Conservation (phyloP, 2,888 invertebrate species). For the Caenorhabditis panamensis region DNA sequence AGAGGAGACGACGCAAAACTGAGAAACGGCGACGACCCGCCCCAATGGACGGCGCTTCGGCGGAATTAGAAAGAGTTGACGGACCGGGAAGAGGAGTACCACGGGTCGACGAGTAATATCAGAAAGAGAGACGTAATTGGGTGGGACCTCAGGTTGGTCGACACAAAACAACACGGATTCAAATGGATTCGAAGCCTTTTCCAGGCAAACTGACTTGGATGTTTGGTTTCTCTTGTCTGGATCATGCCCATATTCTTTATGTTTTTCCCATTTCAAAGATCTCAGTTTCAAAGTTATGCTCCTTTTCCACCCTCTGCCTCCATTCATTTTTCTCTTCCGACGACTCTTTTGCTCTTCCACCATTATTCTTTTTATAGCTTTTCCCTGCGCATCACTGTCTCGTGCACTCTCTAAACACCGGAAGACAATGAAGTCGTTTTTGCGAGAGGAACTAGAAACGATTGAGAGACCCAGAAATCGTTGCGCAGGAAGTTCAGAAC, state of each 20-base stretch:
- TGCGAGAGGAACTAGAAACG: neutral
- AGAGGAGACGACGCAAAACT: neutral
- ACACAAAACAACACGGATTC: conserved; percentile 7
- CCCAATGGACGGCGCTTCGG: conserved; percentile 1
- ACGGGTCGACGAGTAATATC: conserved; percentile 16
- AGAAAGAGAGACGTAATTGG: conserved; percentile 14
- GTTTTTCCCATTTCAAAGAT: neutral
- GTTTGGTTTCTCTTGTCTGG: conserved; percentile 3
- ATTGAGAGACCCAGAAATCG: conserved; percentile 9
- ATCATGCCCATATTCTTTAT: neutral
- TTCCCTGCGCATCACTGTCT: conserved; percentile 22
- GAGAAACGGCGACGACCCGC: conserved; percentile 20
- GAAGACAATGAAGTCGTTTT: conserved; percentile 24
- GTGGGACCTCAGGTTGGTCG: neutral
- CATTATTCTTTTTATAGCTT: conserved; percentile 27
- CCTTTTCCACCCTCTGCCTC: neutral
- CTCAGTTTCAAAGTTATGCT: neutral
- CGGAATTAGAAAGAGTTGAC: conserved; percentile 41
- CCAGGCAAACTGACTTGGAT: neutral
- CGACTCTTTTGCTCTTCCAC: neutral
- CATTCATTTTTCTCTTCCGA: neutral
- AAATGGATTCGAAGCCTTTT: neutral
- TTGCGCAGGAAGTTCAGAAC: conserved; percentile 4
- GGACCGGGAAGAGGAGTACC: neutral
- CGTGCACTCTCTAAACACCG: conserved; percentile 4